phyloP scores from a whole-genome alignment of 1,140 invertebrate species.

The Cydia pomonella region DNA sequence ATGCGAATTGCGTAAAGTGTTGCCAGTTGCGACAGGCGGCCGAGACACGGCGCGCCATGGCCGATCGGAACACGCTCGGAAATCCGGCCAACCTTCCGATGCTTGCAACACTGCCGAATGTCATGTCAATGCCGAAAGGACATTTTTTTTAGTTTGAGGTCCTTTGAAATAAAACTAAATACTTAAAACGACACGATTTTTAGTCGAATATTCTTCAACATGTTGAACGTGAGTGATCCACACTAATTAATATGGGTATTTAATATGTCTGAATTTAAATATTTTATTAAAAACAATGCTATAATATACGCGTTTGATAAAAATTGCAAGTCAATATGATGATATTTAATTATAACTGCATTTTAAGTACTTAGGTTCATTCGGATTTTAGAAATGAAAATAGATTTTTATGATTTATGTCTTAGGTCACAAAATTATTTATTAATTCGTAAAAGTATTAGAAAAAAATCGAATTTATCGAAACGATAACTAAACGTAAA shows the following conservation, averaged over 20 bases:
- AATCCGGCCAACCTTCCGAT: constrained; percentile 81
- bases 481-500: background rate
- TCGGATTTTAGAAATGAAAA: no score
- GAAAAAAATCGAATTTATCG: background rate
- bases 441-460: background rate
- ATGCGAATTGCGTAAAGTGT: constrained; percentile 52
- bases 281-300: no score
- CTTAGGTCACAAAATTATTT: background rate
- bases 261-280: no score
- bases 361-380: no score
- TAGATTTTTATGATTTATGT: no score
- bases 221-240: no score
- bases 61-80: constrained; percentile 76
- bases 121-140: constrained; percentile 24
- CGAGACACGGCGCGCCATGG: constrained; percentile 75
- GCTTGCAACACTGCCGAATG: constrained; percentile 65
- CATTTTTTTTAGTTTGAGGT: background rate
- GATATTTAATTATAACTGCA: no score
- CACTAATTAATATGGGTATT: no score
- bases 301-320: no score
- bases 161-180: background rate
- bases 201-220: no score
- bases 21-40: constrained; percentile 58
- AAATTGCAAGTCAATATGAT: no score
- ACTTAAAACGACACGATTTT: no score